A percentile compares a stretch with the other conserved stretches of the same genome.
Conservation (phyloP, 2,888 invertebrate genomes). For the Leucophenga maculata region DNA sequence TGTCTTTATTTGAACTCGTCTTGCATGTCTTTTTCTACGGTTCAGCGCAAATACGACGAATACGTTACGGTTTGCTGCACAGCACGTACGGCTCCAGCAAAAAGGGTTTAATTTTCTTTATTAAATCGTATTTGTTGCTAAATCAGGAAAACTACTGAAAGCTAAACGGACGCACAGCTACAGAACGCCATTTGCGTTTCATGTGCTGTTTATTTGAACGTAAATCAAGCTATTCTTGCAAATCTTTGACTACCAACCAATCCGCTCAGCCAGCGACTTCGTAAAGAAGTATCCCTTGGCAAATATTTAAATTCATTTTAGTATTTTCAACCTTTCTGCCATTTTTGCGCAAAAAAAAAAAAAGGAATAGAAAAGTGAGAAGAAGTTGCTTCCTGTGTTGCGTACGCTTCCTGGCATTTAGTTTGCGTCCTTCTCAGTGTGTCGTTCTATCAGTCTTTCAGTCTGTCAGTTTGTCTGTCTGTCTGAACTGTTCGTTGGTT, state of each 20-base stretch:
- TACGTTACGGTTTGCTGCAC: constrained; percentile 18
- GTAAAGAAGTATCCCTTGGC: constrained; percentile 35
- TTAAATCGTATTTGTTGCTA: constrained; percentile 57
- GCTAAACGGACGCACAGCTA: constrained; percentile 13
- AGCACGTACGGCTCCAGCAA: constrained; percentile 16
- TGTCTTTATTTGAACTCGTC: background rate
- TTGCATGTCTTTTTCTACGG: too few species aligned
- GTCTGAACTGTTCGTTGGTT: constrained; percentile 18
- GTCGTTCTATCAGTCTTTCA: background rate
- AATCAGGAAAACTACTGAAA: constrained; percentile 43
- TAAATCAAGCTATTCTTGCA: constrained; percentile 52
- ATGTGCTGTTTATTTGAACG: constrained; percentile 50
- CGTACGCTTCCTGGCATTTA: constrained; percentile 30
- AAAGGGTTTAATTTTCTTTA: constrained; percentile 54
- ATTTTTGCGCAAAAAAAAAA: too few species aligned
- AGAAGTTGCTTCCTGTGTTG: constrained; percentile 29
- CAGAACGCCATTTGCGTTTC: constrained; percentile 38
- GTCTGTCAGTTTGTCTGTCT: background rate
- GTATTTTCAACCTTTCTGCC: constrained; percentile 27
- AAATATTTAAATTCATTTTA: constrained; percentile 57
- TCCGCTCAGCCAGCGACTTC: background rate
- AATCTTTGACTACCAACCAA: constrained; percentile 2
- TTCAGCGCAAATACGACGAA: background rate
- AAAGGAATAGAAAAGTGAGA: background rate
- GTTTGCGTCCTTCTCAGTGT: constrained; percentile 4